Evolutionary conservation across 2,888 invertebrate genomes (phyloP).

Genomic region (Diloba caeruleocephala): DNA sequence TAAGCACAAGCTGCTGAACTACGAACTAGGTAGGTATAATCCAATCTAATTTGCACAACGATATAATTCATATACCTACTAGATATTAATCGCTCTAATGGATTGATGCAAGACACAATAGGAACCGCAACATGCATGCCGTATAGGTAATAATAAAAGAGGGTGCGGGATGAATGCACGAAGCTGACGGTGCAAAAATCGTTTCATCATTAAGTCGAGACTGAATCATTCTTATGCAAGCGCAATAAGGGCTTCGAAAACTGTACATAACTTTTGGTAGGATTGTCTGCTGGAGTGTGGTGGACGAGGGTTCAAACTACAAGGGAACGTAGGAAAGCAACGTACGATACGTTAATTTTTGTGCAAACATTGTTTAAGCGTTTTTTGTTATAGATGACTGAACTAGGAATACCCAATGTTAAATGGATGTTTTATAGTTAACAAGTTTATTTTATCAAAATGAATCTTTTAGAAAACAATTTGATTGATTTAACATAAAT

Average conservation of each 20-base stretch:
- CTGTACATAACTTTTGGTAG: conserved; percentile 60
- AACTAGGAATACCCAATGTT: conserved; percentile 20
- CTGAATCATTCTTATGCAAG: conserved; percentile 66
- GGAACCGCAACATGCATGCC: conserved; percentile 84
- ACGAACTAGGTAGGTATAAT: conserved; percentile 42
- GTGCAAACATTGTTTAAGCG: conserved; percentile 73
- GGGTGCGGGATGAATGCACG: conserved; percentile 85
- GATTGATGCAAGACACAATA: conserved; percentile 81
- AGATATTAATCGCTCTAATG: conserved; percentile 84
- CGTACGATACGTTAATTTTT: conserved; percentile 70
- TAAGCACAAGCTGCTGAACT: neutral
- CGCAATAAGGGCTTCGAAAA: conserved; percentile 55
- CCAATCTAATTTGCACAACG: conserved; percentile 67
- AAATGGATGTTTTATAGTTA: too few species aligned
- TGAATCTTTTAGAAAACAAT: too few species aligned
- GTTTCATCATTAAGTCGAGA: conserved; percentile 37
- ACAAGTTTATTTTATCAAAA: neutral
- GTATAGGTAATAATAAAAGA: conserved; percentile 84
- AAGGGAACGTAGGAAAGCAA: conserved; percentile 77
- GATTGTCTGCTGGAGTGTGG: conserved; percentile 78
- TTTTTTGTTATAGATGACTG: conserved; percentile 73
- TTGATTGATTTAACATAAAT: neutral
- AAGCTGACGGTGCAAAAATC: conserved; percentile 66
- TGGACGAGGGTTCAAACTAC: conserved; percentile 77
- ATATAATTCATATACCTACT: conserved; percentile 70